Evolutionary conservation across 53 echinoderm and acorn worm species (phyloP), one percentile per base, ranked within the genome.

Genomic region (Zoroaster sp.): DNA sequence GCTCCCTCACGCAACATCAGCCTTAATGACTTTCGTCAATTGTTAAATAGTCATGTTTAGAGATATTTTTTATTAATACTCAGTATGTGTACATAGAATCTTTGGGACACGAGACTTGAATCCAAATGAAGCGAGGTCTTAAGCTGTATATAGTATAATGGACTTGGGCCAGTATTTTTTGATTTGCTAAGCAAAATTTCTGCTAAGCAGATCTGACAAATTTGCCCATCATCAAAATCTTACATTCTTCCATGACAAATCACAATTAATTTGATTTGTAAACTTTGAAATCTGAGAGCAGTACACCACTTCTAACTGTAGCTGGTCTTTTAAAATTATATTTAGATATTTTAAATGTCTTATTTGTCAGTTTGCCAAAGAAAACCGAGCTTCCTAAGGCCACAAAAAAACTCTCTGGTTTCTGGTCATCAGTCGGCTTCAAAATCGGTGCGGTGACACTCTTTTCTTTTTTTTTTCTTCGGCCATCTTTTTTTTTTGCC

Each of bases 101-200:
- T 63, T 79, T 59, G 23, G n/a, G 80, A 83, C 83, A 66, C 83
- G 39, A 39, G 83, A 83, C 83, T 37, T 79, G 42, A 13, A 41
- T 33, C 43, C 25, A 40, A 36, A 59, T 31, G 55, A 59, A 40
- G 73, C 25, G 6, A 63, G 3, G 83, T 83, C 83, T 83, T 69
- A 83, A 35, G 83, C 12, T 83, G 83, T 81, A 81, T 40, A 81
- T 81, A 76, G 33, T 34, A 36, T 79, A 63, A 37, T 7, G 25
- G 28, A 59, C 63, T 25, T 28, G 28, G 63, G 63, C 63, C 63
- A 59, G 63, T 59, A 59, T 59, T 59, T 21, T 28, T n/a, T n/a
- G n/a, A n/a, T n/a, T n/a, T n/a, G n/a, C n/a, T n/a, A n/a, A n/a
- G n/a, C 23, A 21, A 17, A 63, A 63, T 21, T 4, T 63, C 7